A percentile compares a stretch with the other conserved stretches of the same genome.
These are phyloP conservation scores for Spizaetus ornatus DNA, from an alignment of 2,113 vertebrate species.

Conservation along the genomic window DNA sequence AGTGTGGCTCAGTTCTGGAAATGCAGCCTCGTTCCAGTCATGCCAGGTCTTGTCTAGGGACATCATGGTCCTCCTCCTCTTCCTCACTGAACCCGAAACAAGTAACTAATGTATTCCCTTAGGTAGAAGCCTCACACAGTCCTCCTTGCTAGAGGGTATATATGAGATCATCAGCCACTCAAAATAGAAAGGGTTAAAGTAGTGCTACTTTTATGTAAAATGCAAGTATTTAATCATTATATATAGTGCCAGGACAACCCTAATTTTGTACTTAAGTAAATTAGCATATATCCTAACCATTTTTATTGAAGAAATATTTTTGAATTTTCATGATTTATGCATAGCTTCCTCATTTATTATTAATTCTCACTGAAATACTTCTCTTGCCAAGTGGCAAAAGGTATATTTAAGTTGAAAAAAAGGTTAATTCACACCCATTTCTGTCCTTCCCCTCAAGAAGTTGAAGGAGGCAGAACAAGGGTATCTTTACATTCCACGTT, in stretches of 20 bases:
- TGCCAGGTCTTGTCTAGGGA: background rate
- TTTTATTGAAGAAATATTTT: background rate
- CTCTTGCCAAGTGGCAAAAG: background rate
- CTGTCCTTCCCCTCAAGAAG: background rate
- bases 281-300: background rate
- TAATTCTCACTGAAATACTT: background rate
- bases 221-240: background rate
- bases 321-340: background rate
- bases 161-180: background rate
- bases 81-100: background rate
- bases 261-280: background rate
- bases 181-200: background rate
- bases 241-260: background rate
- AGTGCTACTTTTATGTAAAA: background rate
- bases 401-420: background rate
- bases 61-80: background rate
- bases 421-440: background rate
- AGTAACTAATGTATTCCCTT: background rate
- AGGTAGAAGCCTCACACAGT: background rate
- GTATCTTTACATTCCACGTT: background rate
- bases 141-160: background rate
- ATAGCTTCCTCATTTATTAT: background rate
- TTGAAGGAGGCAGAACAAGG: background rate
- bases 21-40: background rate
- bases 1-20: background rate